These are phyloP conservation scores for Dicentrarchus labrax DNA, from an alignment of 2,113 vertebrate species.

Conservation along the genomic window DNA sequence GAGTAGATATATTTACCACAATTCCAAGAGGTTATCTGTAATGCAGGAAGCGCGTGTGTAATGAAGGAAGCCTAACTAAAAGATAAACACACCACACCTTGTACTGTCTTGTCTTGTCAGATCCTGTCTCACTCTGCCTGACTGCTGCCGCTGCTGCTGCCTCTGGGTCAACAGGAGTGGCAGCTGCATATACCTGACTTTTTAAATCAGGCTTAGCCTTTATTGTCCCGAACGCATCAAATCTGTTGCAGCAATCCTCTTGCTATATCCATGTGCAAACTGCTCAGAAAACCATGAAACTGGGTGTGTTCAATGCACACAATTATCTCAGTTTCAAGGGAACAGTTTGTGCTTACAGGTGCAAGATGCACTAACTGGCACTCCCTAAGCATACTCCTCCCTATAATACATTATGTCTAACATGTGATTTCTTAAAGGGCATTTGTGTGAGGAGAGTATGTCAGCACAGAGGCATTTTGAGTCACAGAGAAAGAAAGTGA, in stretches of 20 bases:
- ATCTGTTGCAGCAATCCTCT: constrained; percentile 14
- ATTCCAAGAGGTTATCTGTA: constrained; percentile 64
- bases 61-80: constrained; percentile 76
- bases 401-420: neutral
- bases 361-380: constrained; percentile 37
- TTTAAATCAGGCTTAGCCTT: constrained; percentile 15
- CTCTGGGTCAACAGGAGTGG: constrained; percentile 60
- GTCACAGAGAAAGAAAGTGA: constrained; percentile 16
- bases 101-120: constrained; percentile 78
- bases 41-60: constrained; percentile 73
- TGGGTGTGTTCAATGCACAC: constrained; percentile 47
- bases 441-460: neutral
- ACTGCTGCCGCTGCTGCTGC: constrained; percentile 37
- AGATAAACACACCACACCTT: constrained; percentile 82
- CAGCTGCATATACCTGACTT: constrained; percentile 34
- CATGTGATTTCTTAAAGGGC: neutral
- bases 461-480: neutral
- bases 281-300: constrained; percentile 17
- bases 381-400: constrained; percentile 23
- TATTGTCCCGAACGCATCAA: neutral
- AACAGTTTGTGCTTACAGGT: constrained; percentile 18
- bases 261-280: constrained; percentile 10
- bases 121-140: constrained; percentile 72
- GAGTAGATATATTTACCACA: constrained; percentile 54
- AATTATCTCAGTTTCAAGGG: constrained; percentile 26